phyloP scores from a whole-genome alignment of 2,113 vertebrate species.

The Eulacestoma nigropectus region DNA sequence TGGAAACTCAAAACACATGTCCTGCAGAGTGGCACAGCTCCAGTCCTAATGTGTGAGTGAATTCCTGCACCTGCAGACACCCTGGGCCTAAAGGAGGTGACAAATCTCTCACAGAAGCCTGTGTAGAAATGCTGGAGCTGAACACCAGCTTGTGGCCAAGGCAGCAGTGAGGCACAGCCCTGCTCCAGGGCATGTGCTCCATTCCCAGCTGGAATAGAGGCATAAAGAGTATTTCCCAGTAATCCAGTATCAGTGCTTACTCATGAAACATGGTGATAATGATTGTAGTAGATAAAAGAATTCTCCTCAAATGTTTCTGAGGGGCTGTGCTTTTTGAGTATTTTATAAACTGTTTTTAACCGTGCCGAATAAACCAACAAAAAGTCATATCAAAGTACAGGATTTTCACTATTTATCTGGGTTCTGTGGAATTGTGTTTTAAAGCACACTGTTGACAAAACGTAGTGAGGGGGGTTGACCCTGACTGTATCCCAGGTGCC shows the following conservation, averaged over 20 bases:
- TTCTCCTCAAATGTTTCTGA: background rate
- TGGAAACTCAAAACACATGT: background rate
- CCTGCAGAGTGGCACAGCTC: background rate
- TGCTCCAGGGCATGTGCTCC: background rate
- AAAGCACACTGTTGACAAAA: background rate
- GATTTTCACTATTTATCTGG: background rate
- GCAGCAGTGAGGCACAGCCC: background rate
- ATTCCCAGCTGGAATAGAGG: background rate
- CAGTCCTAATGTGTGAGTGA: background rate
- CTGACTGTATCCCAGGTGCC: background rate
- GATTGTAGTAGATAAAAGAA: background rate
- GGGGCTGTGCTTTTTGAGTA: background rate
- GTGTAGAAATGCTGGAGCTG: background rate
- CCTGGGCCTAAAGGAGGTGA: background rate
- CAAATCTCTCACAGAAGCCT: background rate
- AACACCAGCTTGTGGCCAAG: background rate
- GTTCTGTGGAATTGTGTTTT: background rate
- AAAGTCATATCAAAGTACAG: background rate
- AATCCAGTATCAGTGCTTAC: background rate
- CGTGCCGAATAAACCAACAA: background rate
- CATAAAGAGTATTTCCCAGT: background rate
- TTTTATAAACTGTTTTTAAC: background rate
- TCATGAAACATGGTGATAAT: background rate
- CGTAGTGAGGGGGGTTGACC: accelerated
- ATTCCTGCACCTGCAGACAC: background rate